Evolutionary conservation across 2,888 invertebrate species (phyloP).

Genomic region (Mythimna impura): DNA sequence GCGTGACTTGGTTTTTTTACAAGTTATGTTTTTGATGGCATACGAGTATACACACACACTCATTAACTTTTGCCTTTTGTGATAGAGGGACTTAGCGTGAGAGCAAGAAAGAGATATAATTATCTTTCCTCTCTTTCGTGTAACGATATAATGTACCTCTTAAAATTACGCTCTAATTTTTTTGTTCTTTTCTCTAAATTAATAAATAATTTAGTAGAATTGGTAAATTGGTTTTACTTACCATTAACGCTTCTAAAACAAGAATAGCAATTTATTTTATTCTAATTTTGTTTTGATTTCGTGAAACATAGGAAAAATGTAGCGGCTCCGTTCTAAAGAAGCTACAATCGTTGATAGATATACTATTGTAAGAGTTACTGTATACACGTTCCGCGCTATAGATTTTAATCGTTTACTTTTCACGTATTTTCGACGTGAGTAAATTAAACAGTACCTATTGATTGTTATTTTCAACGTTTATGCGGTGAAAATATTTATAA

Average conservation of each 20-base stretch:
- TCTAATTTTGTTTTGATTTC: not conserved
- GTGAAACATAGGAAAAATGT: not conserved
- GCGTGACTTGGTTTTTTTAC: too few relatives aligned
- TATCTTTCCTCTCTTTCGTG: too few relatives aligned
- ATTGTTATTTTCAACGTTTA: conserved; percentile 33
- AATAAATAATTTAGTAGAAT: too few relatives aligned
- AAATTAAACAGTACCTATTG: conserved; percentile 34
- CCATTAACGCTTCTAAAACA: not conserved
- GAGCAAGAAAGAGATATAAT: too few relatives aligned
- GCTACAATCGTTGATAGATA: conserved; percentile 33
- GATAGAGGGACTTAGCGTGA: too few relatives aligned
- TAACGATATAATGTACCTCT: too few relatives aligned
- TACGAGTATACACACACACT: too few relatives aligned
- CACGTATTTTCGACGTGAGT: conserved; percentile 20
- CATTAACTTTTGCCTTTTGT: too few relatives aligned
- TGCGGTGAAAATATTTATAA: conserved; percentile 33
- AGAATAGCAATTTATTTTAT: not conserved
- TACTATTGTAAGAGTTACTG: conserved; percentile 42
- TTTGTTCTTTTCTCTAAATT: too few relatives aligned
- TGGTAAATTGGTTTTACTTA: not conserved
- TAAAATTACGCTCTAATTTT: too few relatives aligned
- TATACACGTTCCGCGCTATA: conserved; percentile 25
- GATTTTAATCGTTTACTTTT: conserved; percentile 49
- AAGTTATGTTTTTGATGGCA: too few relatives aligned
- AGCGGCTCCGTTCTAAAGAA: not conserved